A percentile compares a stretch with the other conserved stretches of the same genome.
Conservation (phyloP, 2,888 invertebrate species). For the Protonemura montana region DNA sequence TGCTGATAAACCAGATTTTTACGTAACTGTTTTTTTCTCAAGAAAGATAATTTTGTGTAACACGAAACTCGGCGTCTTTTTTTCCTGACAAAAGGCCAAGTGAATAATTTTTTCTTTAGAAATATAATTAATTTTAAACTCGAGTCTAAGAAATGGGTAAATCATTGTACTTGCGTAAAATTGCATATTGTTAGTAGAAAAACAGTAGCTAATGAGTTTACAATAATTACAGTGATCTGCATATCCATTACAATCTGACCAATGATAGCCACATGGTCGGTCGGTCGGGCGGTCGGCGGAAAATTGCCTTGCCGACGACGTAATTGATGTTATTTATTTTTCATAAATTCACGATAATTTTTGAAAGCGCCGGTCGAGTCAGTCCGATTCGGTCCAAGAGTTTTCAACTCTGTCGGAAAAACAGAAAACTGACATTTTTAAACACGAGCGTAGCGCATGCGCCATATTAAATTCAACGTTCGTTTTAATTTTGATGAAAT, state of each 20-base stretch:
- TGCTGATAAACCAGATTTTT: not conserved
- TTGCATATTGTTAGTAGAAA: not conserved
- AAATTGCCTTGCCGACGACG: constrained; percentile 24
- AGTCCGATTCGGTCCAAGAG: not conserved
- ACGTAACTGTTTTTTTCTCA: not conserved
- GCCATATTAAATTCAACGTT: too few relatives aligned
- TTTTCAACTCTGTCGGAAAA: too few relatives aligned
- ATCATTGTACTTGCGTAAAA: constrained; percentile 21
- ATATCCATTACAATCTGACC: constrained; percentile 1
- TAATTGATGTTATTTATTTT: constrained; percentile 14
- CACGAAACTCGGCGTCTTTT: not conserved
- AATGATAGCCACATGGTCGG: constrained; percentile 9
- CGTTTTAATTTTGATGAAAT: too few relatives aligned
- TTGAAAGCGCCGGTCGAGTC: not conserved
- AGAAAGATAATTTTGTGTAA: not conserved
- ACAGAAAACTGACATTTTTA: too few relatives aligned
- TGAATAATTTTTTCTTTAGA: not conserved
- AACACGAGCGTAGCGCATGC: too few relatives aligned
- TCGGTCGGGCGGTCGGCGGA: not conserved
- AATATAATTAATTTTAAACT: not conserved
- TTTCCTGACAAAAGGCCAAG: not conserved
- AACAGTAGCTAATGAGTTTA: constrained; percentile 27
- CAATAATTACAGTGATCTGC: constrained; percentile 32
- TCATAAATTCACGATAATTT: not conserved
- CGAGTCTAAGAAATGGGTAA: not conserved